Conservation (phyloP, 2,888 invertebrate genomes). For the Lasioglossum marginatum region DNA sequence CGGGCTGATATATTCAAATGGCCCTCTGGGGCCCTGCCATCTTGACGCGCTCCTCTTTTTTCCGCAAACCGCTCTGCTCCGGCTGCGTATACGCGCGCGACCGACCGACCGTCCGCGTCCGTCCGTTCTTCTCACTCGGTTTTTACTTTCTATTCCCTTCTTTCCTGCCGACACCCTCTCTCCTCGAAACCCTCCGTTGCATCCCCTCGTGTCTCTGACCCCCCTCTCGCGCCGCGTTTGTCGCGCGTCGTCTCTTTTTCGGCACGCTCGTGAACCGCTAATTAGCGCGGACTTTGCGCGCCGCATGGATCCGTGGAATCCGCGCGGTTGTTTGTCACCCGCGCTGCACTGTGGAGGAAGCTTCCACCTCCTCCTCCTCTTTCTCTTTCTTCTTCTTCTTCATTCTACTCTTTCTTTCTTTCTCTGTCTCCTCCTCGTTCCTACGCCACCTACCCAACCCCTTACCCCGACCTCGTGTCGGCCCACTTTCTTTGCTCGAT, state of each 20-base stretch:
- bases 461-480: slow-evolving; percentile 4
- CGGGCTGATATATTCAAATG: slow-evolving; percentile 80
- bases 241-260: slow-evolving; percentile 69
- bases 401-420: slow-evolving; percentile 5
- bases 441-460: not conserved
- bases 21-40: slow-evolving; percentile 62
- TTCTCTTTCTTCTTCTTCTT: slow-evolving; percentile 6
- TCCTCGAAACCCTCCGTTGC: not conserved
- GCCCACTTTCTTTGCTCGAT: slow-evolving; percentile 17
- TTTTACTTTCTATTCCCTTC: slow-evolving; percentile 50
- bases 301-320: slow-evolving; percentile 79
- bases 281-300: slow-evolving; percentile 80
- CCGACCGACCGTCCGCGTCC: not conserved
- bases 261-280: slow-evolving; percentile 79
- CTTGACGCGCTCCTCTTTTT: slow-evolving; percentile 47
- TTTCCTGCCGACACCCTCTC: not conserved
- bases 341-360: slow-evolving; percentile 64
- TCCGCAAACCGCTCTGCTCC: not conserved
- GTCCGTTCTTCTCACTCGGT: slow-evolving; percentile 26
- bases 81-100: not conserved
- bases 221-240: slow-evolving; percentile 28
- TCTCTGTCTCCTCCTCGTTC: slow-evolving; percentile 13
- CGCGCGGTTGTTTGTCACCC: slow-evolving; percentile 80
- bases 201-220: slow-evolving; percentile 6
- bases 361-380: slow-evolving; percentile 35